phyloP scores from a whole-genome alignment of 2,797 vertebrate species.

The Salmo trutta region DNA sequence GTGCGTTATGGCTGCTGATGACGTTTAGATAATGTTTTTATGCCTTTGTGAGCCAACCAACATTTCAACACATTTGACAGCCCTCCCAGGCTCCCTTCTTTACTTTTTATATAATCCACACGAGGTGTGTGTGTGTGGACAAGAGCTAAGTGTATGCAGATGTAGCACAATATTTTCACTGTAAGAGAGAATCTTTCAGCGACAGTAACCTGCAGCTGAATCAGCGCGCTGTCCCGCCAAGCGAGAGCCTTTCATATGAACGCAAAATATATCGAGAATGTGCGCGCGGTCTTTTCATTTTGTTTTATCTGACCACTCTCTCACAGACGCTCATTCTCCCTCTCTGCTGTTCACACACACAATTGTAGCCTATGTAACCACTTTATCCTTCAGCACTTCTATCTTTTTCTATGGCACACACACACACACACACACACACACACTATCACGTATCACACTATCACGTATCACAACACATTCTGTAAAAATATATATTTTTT shows the following conservation, averaged over 20 bases:
- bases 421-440: slow-evolving; percentile 9
- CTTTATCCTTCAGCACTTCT: neutral
- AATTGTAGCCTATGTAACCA: neutral
- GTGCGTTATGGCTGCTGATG: slow-evolving; percentile 25
- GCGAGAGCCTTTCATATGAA: slow-evolving; percentile 59
- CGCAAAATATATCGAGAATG: slow-evolving; percentile 59
- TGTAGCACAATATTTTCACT: slow-evolving; percentile 82
- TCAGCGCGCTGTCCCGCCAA: slow-evolving; percentile 73
- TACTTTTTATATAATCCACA: slow-evolving; percentile 18
- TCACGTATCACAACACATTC: slow-evolving; percentile 7
- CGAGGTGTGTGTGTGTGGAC: slow-evolving; percentile 31
- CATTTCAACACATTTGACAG: slow-evolving; percentile 40
- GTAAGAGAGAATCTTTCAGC: slow-evolving; percentile 72
- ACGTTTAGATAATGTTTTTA: slow-evolving; percentile 37
- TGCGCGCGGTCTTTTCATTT: slow-evolving; percentile 7
- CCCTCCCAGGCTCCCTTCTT: slow-evolving; percentile 17
- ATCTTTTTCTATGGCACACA: neutral
- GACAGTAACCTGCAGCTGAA: slow-evolving; percentile 81
- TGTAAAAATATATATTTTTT: slow-evolving; percentile 14
- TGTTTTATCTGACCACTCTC: neutral
- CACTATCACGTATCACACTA: slow-evolving; percentile 4
- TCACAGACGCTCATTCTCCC: slow-evolving; percentile 7
- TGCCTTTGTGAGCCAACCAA: slow-evolving; percentile 33
- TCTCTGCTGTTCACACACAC: neutral
- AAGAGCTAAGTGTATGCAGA: slow-evolving; percentile 77